Evolutionary conservation across 2,888 invertebrate species (phyloP).

Genomic region (Eremobia ochroleuca): DNA sequence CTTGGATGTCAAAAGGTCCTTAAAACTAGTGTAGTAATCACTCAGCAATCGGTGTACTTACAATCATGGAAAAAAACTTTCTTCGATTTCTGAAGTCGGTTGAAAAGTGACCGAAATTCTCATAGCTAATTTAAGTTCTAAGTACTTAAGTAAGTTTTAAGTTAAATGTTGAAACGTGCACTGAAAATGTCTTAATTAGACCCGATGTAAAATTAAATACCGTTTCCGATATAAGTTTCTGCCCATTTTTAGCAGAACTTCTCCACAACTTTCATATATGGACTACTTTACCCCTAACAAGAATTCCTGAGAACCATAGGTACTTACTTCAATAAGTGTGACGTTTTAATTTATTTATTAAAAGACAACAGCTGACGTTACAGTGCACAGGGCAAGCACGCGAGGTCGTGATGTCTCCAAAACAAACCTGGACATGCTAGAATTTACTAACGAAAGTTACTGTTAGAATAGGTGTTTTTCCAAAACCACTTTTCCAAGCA

Average conservation of each 20-base stretch:
- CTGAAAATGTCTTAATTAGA: not conserved
- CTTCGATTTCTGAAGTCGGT: not conserved
- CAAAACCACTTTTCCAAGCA: not conserved
- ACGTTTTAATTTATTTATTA: conserved; percentile 32
- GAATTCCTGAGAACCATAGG: no score
- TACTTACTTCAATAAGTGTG: conserved; percentile 18
- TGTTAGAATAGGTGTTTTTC: not conserved
- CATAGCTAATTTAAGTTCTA: not conserved
- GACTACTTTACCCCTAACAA: not conserved
- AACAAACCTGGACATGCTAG: not conserved
- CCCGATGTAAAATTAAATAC: not conserved
- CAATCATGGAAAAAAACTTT: not conserved
- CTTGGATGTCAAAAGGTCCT: not conserved
- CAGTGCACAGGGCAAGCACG: conserved; percentile 21
- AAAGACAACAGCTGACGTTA: conserved; percentile 19
- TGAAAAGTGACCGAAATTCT: not conserved
- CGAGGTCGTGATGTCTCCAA: conserved; percentile 41
- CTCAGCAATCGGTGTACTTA: not conserved
- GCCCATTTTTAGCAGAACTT: not conserved
- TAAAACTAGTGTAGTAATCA: not conserved
- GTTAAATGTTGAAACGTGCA: not conserved
- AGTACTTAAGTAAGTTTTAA: no score
- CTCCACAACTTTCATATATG: not conserved
- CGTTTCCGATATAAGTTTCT: not conserved
- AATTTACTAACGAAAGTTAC: not conserved